phyloP scores from a whole-genome alignment of 1,140 invertebrate species.

The Pachypsylla venusta region DNA sequence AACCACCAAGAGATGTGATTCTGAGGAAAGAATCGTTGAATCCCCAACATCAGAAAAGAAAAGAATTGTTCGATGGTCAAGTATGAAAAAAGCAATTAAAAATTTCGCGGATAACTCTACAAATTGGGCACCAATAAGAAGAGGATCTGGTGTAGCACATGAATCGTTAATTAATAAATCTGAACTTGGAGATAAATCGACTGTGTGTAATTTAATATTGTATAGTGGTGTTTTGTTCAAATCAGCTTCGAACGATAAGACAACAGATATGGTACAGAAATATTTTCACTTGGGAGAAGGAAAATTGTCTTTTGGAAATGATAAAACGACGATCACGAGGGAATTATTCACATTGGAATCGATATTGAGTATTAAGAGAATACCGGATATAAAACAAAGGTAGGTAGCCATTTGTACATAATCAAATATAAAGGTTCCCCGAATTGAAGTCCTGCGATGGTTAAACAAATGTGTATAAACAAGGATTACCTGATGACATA shows the following conservation, averaged over 20 bases:
- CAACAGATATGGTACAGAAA: slow-evolving; percentile 37
- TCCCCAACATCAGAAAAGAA: slow-evolving; percentile 27
- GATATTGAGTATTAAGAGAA: slow-evolving; percentile 42
- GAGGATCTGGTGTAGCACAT: slow-evolving; percentile 25
- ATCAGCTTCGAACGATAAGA: slow-evolving; percentile 31
- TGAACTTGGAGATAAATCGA: slow-evolving; percentile 6
- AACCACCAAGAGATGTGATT: slow-evolving; percentile 9
- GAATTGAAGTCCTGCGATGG: no score
- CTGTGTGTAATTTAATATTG: slow-evolving; percentile 9
- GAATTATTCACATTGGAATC: slow-evolving; percentile 40
- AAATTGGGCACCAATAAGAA: slow-evolving; percentile 29
- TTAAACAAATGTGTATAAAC: no score
- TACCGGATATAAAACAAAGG: slow-evolving; percentile 42
- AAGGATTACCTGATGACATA: no score
- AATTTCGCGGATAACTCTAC: slow-evolving; percentile 29
- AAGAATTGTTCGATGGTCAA: slow-evolving; percentile 26
- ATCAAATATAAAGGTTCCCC: slow-evolving; percentile 11
- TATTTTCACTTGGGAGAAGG: slow-evolving; percentile 36
- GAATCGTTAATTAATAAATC: background rate
- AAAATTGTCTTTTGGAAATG: slow-evolving; percentile 36
- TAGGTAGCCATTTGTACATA: slow-evolving; percentile 29
- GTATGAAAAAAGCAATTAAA: slow-evolving; percentile 30
- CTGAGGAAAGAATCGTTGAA: slow-evolving; percentile 23
- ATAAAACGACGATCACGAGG: slow-evolving; percentile 37
- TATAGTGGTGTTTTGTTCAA: slow-evolving; percentile 32